phyloP scores from a whole-genome alignment of 2,888 invertebrate genomes.

The Philhelius pedissequus region DNA sequence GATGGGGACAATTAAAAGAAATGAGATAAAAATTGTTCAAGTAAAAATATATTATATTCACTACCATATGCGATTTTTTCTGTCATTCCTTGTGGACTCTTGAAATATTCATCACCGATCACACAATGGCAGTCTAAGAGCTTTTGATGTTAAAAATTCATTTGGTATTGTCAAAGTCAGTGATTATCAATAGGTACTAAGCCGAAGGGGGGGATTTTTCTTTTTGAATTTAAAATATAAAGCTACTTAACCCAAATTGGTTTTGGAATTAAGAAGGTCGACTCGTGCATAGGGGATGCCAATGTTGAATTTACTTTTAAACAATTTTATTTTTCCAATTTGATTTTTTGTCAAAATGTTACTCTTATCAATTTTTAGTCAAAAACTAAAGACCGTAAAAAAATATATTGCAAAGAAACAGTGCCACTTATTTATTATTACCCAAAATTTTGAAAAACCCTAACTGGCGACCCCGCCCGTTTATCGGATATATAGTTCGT shows the following conservation, averaged over 20 bases:
- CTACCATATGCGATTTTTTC: not conserved
- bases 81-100: not conserved
- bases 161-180: not conserved
- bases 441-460: no score
- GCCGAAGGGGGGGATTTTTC: not conserved
- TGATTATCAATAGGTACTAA: not conserved
- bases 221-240: not conserved
- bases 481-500: no score
- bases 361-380: no score
- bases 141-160: not conserved
- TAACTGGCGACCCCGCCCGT: no score
- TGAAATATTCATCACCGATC: conserved; percentile 4
- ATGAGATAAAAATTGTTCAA: not conserved
- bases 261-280: not conserved
- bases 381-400: no score
- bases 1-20: not conserved
- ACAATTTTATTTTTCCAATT: no score
- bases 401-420: no score
- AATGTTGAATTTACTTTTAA: no score
- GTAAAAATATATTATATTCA: not conserved
- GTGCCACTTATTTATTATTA: no score
- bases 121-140: not conserved
- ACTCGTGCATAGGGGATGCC: no score
- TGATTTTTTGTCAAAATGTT: no score
- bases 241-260: not conserved